These are phyloP conservation scores for Oligia latruncula DNA, from an alignment of 2,888 invertebrate species.

Conservation along the genomic window DNA sequence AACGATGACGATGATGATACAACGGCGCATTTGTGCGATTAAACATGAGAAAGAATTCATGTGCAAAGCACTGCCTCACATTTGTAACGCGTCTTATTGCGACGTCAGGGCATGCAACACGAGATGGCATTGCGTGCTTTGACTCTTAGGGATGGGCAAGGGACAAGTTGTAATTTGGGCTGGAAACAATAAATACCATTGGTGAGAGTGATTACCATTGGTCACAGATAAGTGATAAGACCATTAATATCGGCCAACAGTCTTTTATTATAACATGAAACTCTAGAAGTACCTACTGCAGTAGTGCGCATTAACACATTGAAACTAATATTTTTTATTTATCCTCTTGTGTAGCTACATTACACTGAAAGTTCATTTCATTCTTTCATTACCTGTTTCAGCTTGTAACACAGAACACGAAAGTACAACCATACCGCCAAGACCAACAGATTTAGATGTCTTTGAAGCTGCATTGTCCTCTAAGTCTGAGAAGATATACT, in stretches of 20 bases:
- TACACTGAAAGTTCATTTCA: conserved; percentile 22
- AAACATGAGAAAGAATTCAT: background rate
- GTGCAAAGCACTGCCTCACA: background rate
- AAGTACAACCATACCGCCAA: conserved; percentile 70
- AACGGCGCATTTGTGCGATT: background rate
- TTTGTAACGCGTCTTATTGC: background rate
- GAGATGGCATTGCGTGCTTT: conserved; percentile 1
- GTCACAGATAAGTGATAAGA: conserved; percentile 11
- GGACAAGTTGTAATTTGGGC: background rate
- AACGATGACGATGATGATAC: background rate
- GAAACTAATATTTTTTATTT: background rate
- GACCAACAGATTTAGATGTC: conserved; percentile 79
- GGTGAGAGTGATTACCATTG: background rate
- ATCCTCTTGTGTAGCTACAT: background rate
- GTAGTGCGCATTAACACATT: background rate
- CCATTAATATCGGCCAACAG: background rate
- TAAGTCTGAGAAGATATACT: conserved; percentile 82
- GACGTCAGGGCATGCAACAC: background rate
- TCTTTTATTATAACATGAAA: background rate
- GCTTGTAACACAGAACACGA: conserved; percentile 83
- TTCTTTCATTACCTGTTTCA: conserved; percentile 73
- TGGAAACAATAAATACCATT: conserved; percentile 7
- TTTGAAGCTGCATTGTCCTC: conserved; percentile 78
- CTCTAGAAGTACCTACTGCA: background rate
- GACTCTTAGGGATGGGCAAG: background rate